Conservation (phyloP, 53 echinoderm and acorn worm genomes). For the Actinopyga echinites region DNA sequence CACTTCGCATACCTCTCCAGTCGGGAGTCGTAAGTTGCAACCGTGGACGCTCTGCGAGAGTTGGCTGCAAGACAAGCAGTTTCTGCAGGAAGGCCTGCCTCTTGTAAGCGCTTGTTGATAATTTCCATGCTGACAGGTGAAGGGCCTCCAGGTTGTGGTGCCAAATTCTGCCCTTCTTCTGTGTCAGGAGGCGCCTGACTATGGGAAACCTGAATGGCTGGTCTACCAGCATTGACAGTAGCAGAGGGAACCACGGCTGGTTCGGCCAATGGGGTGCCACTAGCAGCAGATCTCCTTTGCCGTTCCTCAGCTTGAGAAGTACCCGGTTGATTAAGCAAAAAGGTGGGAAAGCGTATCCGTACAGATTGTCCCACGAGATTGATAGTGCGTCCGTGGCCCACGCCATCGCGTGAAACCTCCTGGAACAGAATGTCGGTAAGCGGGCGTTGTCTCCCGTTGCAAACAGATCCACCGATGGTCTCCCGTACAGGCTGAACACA, state of each 20-base stretch:
- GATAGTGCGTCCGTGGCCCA: background rate
- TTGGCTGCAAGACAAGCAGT: conserved; percentile 17
- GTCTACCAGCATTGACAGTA: conserved; percentile 19
- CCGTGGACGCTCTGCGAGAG: conserved; percentile 23
- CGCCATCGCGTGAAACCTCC: conserved; percentile 20
- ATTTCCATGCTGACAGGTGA: conserved; percentile 31
- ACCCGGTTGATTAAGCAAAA: conserved; percentile 9
- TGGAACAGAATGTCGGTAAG: conserved; percentile 30
- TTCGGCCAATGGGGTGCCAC: conserved; percentile 36
- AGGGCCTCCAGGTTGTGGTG: background rate
- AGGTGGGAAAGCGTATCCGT: conserved; percentile 41
- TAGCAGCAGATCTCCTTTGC: background rate
- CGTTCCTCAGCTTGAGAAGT: background rate
- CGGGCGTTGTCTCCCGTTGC: background rate
- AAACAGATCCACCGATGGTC: conserved; percentile 42
- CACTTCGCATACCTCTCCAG: conserved; percentile 15
- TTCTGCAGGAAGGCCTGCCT: conserved; percentile 38
- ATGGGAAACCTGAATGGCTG: background rate
- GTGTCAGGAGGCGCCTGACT: conserved; percentile 1
- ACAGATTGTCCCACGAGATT: conserved; percentile 19
- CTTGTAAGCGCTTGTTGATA: conserved; percentile 5
- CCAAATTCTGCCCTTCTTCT: background rate
- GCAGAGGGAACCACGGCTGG: conserved; percentile 44
- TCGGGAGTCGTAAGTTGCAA: conserved; percentile 18
- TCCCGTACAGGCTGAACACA: background rate